Evolutionary conservation across 2,797 vertebrate species (phyloP).

Genomic region (Ispidina picta): DNA sequence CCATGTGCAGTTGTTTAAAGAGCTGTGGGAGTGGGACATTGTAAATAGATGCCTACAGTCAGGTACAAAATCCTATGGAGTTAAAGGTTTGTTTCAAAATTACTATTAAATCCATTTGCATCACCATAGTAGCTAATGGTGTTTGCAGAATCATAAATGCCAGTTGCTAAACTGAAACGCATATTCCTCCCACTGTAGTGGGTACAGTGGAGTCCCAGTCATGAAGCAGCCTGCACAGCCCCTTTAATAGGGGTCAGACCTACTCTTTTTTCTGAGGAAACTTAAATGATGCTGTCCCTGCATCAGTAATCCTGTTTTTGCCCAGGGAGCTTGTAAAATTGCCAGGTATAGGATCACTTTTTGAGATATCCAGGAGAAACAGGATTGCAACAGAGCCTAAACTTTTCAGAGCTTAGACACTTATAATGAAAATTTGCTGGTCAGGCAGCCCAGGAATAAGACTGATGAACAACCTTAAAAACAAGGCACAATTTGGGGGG

Average conservation of each 20-base stretch:
- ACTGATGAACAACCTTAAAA: neutral
- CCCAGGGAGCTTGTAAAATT: neutral
- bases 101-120: slow-evolving; percentile 16
- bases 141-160: slow-evolving; percentile 8
- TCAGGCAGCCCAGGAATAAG: neutral
- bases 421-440: neutral
- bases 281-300: neutral
- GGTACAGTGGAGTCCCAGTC: neutral
- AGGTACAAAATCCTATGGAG: slow-evolving; percentile 2
- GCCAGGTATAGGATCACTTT: neutral
- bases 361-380: neutral
- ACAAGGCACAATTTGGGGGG: neutral
- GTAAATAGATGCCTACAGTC: slow-evolving; percentile 32
- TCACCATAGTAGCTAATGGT: slow-evolving; percentile 50
- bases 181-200: neutral
- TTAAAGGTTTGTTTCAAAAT: slow-evolving; percentile 34
- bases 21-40: neutral
- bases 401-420: neutral
- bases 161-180: neutral
- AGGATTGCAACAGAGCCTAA: neutral
- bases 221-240: neutral
- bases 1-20: slow-evolving; percentile 1
- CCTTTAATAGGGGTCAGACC: neutral
- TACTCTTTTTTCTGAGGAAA: neutral
- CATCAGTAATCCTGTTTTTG: neutral